Evolutionary conservation across 2,888 invertebrate species (phyloP).

Genomic region (Troides aeacus): DNA sequence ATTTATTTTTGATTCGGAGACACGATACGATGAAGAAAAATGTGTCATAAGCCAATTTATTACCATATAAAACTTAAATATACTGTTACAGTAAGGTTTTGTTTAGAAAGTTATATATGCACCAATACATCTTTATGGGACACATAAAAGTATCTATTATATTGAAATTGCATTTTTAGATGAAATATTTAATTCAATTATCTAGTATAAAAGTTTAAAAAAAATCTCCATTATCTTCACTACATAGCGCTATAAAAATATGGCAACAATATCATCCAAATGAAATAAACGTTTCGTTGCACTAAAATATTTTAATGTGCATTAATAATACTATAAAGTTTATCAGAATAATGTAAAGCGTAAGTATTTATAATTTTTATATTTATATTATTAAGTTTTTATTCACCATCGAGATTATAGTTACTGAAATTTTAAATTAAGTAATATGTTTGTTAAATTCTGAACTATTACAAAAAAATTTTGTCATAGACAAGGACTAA

Average conservation of each 20-base stretch:
- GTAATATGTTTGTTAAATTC: no score
- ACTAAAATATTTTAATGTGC: not conserved
- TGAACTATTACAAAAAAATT: not conserved
- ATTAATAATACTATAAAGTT: no score
- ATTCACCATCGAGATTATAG: no score
- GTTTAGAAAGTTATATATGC: not conserved
- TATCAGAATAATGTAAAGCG: no score
- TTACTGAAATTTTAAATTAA: no score
- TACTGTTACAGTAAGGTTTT: not conserved
- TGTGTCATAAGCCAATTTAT: conserved; percentile 61
- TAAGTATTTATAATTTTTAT: no score
- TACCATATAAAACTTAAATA: conserved; percentile 35
- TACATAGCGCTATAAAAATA: not conserved
- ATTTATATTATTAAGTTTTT: no score
- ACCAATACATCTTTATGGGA: not conserved
- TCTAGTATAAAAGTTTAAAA: not conserved
- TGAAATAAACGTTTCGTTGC: not conserved
- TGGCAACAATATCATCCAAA: not conserved
- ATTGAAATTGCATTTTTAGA: no score
- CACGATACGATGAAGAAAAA: conserved; percentile 48
- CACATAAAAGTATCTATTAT: not conserved
- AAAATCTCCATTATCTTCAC: not conserved
- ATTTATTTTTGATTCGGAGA: conserved; percentile 53
- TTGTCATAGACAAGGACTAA: conserved; percentile 58
- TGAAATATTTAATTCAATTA: no score